Conservation (phyloP, 2,888 invertebrate species). For the Ophion slaviceki region DNA sequence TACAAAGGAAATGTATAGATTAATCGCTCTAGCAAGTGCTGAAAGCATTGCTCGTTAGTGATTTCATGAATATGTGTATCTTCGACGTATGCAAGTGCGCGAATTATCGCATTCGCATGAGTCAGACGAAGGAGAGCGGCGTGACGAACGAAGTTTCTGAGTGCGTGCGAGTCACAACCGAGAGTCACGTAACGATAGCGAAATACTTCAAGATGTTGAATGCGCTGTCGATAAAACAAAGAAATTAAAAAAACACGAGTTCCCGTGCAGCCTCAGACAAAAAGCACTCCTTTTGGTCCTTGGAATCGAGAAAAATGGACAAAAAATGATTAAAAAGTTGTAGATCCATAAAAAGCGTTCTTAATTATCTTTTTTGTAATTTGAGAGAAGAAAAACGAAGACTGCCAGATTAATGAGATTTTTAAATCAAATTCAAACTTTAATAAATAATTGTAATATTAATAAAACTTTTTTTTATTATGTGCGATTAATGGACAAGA, state of each 20-base stretch:
- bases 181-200: slow-evolving; percentile 38
- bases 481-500: no score
- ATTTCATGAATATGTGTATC: neutral
- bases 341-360: no score
- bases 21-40: no score
- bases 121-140: slow-evolving; percentile 22
- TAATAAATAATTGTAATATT: no score
- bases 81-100: slow-evolving; percentile 1
- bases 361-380: no score
- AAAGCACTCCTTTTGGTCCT: neutral
- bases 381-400: no score
- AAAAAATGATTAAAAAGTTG: no score
- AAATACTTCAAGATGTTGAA: slow-evolving; percentile 18
- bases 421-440: no score
- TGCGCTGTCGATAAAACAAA: slow-evolving; percentile 7
- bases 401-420: no score
- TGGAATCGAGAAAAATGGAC: neutral
- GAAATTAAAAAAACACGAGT: neutral
- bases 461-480: no score
- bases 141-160: slow-evolving; percentile 37
- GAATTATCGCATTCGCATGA: slow-evolving; percentile 54
- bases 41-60: neutral
- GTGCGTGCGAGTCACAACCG: slow-evolving; percentile 24
- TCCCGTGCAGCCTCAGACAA: neutral
- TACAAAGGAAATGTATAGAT: no score